A percentile compares a stretch with the other conserved stretches of the same genome.
phyloP scores from a whole-genome alignment of 2,888 invertebrate genomes.

The Melipona beecheii region DNA sequence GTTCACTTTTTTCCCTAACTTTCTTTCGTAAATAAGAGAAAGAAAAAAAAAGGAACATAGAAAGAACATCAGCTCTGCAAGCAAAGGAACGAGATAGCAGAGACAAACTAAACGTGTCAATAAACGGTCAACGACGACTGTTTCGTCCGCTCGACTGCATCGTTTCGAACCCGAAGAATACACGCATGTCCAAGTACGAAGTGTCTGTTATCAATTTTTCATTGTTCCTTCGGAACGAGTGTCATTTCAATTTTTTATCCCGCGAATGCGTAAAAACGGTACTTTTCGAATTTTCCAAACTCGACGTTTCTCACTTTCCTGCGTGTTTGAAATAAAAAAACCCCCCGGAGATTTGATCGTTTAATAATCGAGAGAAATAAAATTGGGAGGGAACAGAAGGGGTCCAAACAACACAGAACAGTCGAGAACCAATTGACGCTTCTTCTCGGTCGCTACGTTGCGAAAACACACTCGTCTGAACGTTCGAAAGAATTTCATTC shows the following conservation, averaged over 20 bases:
- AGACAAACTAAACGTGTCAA: constrained; percentile 54
- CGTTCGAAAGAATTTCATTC: not conserved
- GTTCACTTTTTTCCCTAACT: not conserved
- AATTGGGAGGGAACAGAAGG: not conserved
- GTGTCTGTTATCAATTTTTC: too few relatives aligned
- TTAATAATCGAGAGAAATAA: too few relatives aligned
- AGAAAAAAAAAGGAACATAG: constrained; percentile 43
- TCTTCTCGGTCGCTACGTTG: not conserved
- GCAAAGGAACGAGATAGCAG: constrained; percentile 66
- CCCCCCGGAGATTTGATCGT: too few relatives aligned
- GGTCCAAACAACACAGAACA: not conserved
- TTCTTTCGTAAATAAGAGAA: constrained; percentile 53
- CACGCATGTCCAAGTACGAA: too few relatives aligned
- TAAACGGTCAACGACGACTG: not conserved
- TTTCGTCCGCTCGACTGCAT: too few relatives aligned
- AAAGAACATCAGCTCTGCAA: constrained; percentile 60
- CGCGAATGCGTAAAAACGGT: too few relatives aligned
- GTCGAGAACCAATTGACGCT: not conserved
- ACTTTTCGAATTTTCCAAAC: too few relatives aligned
- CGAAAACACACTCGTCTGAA: not conserved
- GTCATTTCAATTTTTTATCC: too few relatives aligned
- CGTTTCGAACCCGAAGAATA: too few relatives aligned
- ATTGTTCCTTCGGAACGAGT: too few relatives aligned
- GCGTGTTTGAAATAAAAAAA: too few relatives aligned
- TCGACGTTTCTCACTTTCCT: too few relatives aligned